These are phyloP conservation scores for Margarornis squamiger DNA, from an alignment of 2,797 vertebrate species.

Conservation along the genomic window DNA sequence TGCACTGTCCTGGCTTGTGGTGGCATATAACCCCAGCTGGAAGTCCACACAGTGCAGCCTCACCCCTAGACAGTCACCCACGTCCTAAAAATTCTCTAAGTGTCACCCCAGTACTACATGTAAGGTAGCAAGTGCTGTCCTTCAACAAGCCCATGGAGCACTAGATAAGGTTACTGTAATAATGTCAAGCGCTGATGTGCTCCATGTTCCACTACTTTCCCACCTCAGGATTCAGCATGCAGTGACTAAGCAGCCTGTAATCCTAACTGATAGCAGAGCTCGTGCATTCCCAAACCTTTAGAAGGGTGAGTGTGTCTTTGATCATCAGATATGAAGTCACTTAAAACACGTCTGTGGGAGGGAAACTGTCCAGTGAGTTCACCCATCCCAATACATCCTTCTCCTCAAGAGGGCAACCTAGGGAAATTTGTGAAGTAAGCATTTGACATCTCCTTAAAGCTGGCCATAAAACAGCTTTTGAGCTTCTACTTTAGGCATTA, in stretches of 20 bases:
- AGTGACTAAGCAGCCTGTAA: background rate
- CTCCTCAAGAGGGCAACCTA: background rate
- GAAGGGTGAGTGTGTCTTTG: background rate
- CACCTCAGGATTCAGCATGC: background rate
- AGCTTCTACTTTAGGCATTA: background rate
- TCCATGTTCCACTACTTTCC: background rate
- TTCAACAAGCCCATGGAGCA: background rate
- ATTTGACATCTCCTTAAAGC: background rate
- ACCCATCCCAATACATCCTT: background rate
- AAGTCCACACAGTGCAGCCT: background rate
- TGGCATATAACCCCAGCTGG: background rate
- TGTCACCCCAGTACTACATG: background rate
- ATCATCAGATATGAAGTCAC: background rate
- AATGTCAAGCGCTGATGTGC: rapidly evolving
- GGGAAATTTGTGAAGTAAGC: background rate
- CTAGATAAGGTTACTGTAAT: background rate
- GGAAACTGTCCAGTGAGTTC: background rate
- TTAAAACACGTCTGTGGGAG: background rate
- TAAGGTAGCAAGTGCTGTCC: background rate
- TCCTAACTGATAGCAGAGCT: background rate
- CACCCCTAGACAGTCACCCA: background rate
- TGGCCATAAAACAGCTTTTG: background rate
- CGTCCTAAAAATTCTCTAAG: background rate
- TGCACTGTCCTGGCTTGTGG: background rate
- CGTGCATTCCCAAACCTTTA: background rate